Evolutionary conservation across 2,113 vertebrate genomes (phyloP).

Genomic region (Scatophagus argus): DNA sequence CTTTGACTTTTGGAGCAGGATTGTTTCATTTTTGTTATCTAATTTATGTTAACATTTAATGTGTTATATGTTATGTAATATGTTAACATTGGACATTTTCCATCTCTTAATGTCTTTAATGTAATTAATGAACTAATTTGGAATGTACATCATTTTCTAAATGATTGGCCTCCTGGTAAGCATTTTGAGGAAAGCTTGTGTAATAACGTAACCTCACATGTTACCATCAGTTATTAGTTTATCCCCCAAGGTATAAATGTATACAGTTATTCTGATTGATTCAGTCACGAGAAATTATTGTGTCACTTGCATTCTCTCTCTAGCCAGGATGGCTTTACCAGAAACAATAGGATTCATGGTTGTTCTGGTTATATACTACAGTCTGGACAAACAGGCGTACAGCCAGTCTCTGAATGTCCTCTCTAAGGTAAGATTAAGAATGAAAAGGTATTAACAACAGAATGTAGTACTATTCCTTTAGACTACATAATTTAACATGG

Average conservation of each 20-base stretch:
- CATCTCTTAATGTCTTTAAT: too few species aligned
- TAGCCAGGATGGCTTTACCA: conserved; percentile 37
- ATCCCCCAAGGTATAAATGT: background rate
- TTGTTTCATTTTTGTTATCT: too few species aligned
- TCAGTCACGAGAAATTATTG: background rate
- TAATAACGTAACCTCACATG: too few species aligned
- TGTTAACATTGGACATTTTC: too few species aligned
- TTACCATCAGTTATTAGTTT: background rate
- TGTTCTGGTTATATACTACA: conserved; percentile 36
- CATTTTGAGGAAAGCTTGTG: too few species aligned
- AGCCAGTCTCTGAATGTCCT: background rate
- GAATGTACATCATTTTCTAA: too few species aligned
- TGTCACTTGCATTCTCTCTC: conserved; percentile 5
- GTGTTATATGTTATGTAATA: too few species aligned
- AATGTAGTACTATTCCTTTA: too few species aligned
- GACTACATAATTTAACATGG: background rate
- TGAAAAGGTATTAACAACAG: background rate
- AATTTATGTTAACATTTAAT: too few species aligned
- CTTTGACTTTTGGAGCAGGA: too few species aligned
- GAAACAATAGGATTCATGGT: conserved; percentile 10
- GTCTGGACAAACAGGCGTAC: conserved; percentile 7
- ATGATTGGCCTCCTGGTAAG: too few species aligned
- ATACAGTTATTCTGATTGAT: background rate
- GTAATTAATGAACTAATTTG: too few species aligned
- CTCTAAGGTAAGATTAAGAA: conserved; percentile 33